phyloP scores from a whole-genome alignment of 2,888 invertebrate genomes.

The Epinotia bilunana region DNA sequence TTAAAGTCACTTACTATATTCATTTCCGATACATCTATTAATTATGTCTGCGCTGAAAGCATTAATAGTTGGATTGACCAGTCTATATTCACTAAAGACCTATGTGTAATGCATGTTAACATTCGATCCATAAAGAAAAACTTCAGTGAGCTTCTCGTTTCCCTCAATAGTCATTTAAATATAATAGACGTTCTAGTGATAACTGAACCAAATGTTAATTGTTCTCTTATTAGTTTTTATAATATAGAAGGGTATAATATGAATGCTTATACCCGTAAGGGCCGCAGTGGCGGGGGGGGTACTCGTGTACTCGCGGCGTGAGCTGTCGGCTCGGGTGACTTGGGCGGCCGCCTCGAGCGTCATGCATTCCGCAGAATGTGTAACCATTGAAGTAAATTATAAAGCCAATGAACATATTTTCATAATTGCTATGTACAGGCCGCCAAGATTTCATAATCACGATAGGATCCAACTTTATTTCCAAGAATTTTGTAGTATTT shows the following conservation, averaged over 20 bases:
- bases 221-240: not conserved
- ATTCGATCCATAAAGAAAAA: not conserved
- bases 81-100: not conserved
- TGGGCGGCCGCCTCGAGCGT: not conserved
- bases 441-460: not conserved
- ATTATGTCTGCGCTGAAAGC: not conserved
- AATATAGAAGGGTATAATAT: not conserved
- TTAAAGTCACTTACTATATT: too few species aligned
- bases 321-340: not conserved
- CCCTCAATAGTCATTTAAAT: not conserved
- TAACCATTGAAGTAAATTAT: not conserved
- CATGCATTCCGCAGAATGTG: not conserved
- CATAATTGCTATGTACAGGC: slow-evolving; percentile 1
- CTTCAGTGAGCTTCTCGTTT: not conserved
- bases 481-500: not conserved
- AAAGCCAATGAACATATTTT: not conserved
- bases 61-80: not conserved
- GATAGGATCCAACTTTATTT: slow-evolving; percentile 4
- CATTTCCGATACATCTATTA: too few species aligned
- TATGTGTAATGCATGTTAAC: not conserved
- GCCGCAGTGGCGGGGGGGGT: slow-evolving; percentile 4
- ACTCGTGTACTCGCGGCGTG: not conserved
- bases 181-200: not conserved
- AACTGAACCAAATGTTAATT: not conserved
- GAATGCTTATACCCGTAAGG: not conserved